Evolutionary conservation across 2,888 invertebrate species (phyloP).

Genomic region (Cryptus viduatorius): DNA sequence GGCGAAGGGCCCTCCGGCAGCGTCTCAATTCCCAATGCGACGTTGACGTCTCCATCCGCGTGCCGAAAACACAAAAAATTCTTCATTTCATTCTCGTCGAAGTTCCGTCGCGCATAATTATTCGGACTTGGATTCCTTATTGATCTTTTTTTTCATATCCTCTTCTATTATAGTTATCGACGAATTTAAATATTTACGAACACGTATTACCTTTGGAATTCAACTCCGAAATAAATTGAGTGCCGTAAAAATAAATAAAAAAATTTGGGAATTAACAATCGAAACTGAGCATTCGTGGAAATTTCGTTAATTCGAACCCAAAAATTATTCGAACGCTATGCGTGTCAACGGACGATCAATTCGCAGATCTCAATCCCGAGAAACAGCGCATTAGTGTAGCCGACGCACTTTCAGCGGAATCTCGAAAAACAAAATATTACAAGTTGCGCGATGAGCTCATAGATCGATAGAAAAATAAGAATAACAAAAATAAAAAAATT

Average conservation of each 20-base stretch:
- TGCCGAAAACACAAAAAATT: constrained; percentile 66
- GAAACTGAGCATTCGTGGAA: too few relatives aligned
- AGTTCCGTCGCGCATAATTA: not conserved
- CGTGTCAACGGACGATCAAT: constrained; percentile 39
- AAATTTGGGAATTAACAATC: too few relatives aligned
- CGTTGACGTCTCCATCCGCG: constrained; percentile 64
- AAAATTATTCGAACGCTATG: constrained; percentile 47
- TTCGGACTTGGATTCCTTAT: not conserved
- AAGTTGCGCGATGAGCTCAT: too few relatives aligned
- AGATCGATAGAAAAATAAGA: too few relatives aligned
- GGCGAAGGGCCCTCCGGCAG: constrained; percentile 59
- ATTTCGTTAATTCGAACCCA: constrained; percentile 43
- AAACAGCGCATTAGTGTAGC: constrained; percentile 6
- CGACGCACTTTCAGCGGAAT: not conserved
- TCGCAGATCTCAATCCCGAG: not conserved
- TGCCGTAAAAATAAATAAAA: not conserved
- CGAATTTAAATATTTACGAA: too few relatives aligned
- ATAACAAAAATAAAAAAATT: too few relatives aligned
- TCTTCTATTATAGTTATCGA: not conserved
- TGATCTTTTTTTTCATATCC: constrained; percentile 11
- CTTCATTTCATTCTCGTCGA: not conserved
- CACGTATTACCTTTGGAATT: too few relatives aligned
- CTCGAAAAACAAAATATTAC: constrained; percentile 17
- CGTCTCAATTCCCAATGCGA: constrained; percentile 50
- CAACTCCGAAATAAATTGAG: not conserved